These are phyloP conservation scores for Xestia xanthographa DNA, from an alignment of 2,888 invertebrate species.

Conservation along the genomic window DNA sequence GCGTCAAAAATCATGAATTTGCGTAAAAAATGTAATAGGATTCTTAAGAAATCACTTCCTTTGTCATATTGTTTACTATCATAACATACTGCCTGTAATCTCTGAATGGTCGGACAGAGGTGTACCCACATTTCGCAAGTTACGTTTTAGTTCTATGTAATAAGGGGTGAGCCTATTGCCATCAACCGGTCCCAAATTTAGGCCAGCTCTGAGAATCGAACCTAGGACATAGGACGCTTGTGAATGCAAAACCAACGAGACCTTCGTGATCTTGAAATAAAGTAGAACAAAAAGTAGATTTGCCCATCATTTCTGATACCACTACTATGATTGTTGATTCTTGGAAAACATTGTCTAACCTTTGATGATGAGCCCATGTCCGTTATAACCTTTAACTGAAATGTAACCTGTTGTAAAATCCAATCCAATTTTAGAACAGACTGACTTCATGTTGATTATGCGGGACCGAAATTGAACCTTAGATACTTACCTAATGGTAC, in stretches of 20 bases:
- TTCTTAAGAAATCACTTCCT: slow-evolving; percentile 6
- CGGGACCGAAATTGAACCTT: slow-evolving; percentile 30
- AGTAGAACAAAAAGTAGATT: not conserved
- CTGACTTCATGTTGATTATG: slow-evolving; percentile 31
- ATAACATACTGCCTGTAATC: not conserved
- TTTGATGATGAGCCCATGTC: not conserved
- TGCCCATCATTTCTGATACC: not conserved
- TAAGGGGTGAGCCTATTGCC: not conserved
- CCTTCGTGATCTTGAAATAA: not conserved
- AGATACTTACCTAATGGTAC: slow-evolving; percentile 42
- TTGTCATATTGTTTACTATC: not conserved
- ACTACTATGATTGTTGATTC: slow-evolving; percentile 4
- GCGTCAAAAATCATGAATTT: too few species aligned
- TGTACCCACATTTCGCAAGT: not conserved
- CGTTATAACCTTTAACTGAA: slow-evolving; percentile 21
- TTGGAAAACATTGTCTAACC: not conserved
- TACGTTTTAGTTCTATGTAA: not conserved
- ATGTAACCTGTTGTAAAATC: slow-evolving; percentile 31
- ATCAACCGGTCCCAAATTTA: too few species aligned
- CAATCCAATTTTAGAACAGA: slow-evolving; percentile 38
- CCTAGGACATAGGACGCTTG: not conserved
- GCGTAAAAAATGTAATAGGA: too few species aligned
- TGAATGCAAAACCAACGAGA: not conserved
- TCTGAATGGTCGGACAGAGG: not conserved
- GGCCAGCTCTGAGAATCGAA: not conserved